Conservation (phyloP, 2,888 invertebrate species). For the Agrotis clavis region DNA sequence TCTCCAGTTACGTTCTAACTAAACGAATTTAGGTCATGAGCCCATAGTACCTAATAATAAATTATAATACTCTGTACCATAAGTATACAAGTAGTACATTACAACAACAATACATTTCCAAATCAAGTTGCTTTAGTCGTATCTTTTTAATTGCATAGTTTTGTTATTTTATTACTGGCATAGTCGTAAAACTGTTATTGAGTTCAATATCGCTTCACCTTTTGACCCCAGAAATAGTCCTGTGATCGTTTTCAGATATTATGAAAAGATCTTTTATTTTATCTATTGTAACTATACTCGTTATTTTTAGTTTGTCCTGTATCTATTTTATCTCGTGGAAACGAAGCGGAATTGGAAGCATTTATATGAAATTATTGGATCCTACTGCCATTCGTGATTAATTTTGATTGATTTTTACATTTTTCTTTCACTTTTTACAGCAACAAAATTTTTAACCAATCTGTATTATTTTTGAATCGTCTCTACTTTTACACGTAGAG, state of each 20-base stretch:
- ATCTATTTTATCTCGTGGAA: background rate
- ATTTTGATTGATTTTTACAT: background rate
- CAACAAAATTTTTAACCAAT: background rate
- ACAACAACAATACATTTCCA: slow-evolving; percentile 21
- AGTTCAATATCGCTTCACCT: slow-evolving; percentile 77
- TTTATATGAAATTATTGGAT: slow-evolving; percentile 1
- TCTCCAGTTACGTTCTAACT: slow-evolving; percentile 51
- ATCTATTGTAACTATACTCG: background rate
- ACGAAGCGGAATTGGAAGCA: background rate
- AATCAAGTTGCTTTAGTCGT: slow-evolving; percentile 31
- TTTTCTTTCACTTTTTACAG: background rate
- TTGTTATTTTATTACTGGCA: slow-evolving; percentile 68
- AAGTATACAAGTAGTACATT: slow-evolving; percentile 8
- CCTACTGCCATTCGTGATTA: background rate
- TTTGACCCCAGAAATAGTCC: slow-evolving; percentile 67
- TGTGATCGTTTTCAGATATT: slow-evolving; percentile 47
- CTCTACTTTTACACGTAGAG: slow-evolving; percentile 10
- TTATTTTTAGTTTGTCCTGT: slow-evolving; percentile 3
- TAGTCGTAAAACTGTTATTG: slow-evolving; percentile 76
- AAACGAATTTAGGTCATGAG: slow-evolving; percentile 59
- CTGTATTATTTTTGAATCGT: background rate
- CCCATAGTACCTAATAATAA: slow-evolving; percentile 49
- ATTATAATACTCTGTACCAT: slow-evolving; percentile 25
- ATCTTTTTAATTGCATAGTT: slow-evolving; percentile 62
- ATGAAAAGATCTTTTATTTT: slow-evolving; percentile 34